These are phyloP conservation scores for Poecilia picta DNA, from an alignment of 2,797 vertebrate genomes.

Conservation along the genomic window DNA sequence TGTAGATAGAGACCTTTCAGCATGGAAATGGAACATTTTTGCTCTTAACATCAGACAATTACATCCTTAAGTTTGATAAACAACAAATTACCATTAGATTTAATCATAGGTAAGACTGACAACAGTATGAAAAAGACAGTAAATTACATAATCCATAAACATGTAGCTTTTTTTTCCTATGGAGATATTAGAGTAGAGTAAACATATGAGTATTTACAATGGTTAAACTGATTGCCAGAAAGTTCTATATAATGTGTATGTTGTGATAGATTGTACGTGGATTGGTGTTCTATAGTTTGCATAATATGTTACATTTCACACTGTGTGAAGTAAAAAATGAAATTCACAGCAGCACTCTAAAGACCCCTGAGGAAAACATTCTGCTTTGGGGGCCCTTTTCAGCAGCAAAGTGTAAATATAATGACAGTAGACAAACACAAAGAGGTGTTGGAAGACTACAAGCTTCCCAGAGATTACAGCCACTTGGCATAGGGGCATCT, in stretches of 20 bases:
- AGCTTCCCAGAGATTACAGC: neutral
- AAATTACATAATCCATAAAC: neutral
- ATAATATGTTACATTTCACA: neutral
- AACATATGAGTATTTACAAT: neutral
- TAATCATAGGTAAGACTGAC: neutral
- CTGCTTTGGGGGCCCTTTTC: neutral
- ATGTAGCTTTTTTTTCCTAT: neutral
- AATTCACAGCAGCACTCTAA: neutral
- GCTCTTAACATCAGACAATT: neutral
- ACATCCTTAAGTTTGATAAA: neutral
- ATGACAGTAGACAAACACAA: slow-evolving; percentile 22
- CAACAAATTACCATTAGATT: neutral
- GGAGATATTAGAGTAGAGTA: neutral
- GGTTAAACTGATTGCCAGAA: neutral
- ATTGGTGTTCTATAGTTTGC: neutral
- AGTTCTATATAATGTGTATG: neutral
- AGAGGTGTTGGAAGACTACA: slow-evolving; percentile 5
- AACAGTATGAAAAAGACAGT: neutral
- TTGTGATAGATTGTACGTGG: neutral
- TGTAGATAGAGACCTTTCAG: neutral
- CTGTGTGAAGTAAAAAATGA: neutral
- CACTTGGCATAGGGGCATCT: slow-evolving; percentile 1
- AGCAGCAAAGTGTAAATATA: neutral
- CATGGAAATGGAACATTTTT: neutral
- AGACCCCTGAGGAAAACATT: slow-evolving; percentile 1